Conservation (phyloP, 2,113 vertebrate species). For the Sorex araneus region DNA sequence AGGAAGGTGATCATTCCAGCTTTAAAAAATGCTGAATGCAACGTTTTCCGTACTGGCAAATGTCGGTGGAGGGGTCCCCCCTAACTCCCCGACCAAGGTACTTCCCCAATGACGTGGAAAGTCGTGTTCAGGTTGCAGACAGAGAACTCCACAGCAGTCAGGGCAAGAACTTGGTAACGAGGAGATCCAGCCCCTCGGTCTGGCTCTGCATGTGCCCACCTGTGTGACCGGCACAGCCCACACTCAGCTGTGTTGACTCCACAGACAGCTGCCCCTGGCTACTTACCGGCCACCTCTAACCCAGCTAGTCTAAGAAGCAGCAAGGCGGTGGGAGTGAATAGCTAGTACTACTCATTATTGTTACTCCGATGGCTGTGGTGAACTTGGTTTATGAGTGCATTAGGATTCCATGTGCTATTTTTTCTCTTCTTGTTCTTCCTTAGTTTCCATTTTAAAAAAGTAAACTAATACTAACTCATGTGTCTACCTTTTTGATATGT, state of each 20-base stretch:
- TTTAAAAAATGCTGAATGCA: conserved; percentile 5
- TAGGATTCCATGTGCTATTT: not conserved
- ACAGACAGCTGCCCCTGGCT: too few species aligned
- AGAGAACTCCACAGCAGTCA: not conserved
- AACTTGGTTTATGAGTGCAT: not conserved
- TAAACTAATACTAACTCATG: not conserved
- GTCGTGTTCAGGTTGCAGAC: not conserved
- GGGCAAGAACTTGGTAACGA: not conserved
- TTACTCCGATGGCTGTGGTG: not conserved
- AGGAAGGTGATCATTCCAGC: not conserved
- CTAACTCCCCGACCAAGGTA: not conserved
- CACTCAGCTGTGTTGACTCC: too few species aligned
- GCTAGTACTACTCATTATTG: not conserved
- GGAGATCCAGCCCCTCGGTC: not conserved
- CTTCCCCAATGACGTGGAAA: conserved; percentile 32
- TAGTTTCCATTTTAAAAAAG: not conserved
- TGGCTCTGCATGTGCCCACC: too few species aligned
- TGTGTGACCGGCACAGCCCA: not conserved
- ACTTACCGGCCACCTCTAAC: too few species aligned
- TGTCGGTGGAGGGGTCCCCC: too few species aligned
- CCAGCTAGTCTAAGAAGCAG: too few species aligned
- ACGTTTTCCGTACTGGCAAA: not conserved
- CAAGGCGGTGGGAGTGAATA: not conserved
- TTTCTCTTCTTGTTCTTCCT: not conserved
- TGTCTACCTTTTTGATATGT: not conserved